These are phyloP conservation scores for Sphenopsis melanotis DNA, from an alignment of 2,797 vertebrate species.

Conservation along the genomic window DNA sequence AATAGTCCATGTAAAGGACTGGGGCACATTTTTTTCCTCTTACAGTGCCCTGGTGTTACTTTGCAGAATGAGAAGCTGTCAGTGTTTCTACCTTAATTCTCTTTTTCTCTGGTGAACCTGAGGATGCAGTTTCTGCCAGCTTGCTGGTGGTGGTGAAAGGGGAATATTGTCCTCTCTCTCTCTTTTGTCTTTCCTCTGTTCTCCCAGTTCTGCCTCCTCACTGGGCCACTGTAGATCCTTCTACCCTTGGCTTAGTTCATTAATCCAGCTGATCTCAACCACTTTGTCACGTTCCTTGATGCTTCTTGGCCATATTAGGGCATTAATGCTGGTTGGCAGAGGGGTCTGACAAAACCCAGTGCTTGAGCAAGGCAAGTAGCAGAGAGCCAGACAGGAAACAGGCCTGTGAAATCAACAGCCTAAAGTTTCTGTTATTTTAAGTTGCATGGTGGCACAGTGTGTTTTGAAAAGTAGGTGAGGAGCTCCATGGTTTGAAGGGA, in stretches of 20 bases:
- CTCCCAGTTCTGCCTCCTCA: background rate
- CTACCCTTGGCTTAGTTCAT: background rate
- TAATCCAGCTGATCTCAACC: background rate
- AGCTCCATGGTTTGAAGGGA: background rate
- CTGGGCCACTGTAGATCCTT: background rate
- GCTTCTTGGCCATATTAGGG: background rate
- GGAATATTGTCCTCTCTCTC: background rate
- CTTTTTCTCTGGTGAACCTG: background rate
- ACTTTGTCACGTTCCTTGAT: background rate
- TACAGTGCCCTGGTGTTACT: background rate
- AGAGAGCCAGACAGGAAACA: background rate
- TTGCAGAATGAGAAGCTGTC: background rate
- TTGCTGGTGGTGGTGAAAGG: background rate
- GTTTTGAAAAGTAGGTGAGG: background rate
- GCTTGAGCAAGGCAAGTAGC: background rate
- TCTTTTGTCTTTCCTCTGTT: background rate
- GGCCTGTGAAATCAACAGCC: background rate
- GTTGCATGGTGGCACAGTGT: background rate
- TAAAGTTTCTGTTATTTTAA: background rate
- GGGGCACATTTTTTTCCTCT: background rate
- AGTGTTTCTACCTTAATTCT: background rate
- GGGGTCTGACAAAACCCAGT: background rate
- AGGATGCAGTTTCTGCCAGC: background rate
- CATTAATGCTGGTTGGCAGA: background rate
- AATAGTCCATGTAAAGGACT: background rate